Base-by-base conservation (phyloP, 2,797 vertebrate species). In the Tauraco hartlaubi region DNA sequence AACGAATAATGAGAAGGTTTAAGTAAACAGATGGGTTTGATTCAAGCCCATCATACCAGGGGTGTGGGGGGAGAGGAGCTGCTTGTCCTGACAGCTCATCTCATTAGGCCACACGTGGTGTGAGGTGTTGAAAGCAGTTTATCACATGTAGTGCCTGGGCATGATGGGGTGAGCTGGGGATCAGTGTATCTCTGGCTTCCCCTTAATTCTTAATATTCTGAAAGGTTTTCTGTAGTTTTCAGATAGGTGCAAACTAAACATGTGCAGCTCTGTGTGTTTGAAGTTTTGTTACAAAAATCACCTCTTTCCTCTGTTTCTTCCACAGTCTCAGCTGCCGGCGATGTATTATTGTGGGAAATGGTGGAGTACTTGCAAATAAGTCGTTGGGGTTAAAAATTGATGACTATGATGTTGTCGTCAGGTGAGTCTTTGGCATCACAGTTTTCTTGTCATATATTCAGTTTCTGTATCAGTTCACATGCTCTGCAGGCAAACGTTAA, bases 341-440 rank as follows among this genome's bases (percentile, higher is more conserved):
- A 92, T 99, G 99, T 96, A 98, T 99, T 94, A 99, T 99, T 31
- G 98, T 99, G 72, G 99, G 99, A 77, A 99, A 99, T 4, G 99
- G 99, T 80, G 99, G 99, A 63, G 99, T 99, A 96, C 98, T 99
- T 79, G 99, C 98, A 96, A 99, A 99, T 97, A 99, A 99, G 96
- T 99, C 99, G 21, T 94, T 99, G 97, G 99, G 99, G 29, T 97
- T 99, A 89, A 98, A 98, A 89, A 99, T 99, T 73, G 99, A 99
- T 91, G 98, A 99, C 69, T 99, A 99, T 44, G 99, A 99, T 92
- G 98, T 99, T 59, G 99, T 99, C 78, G 98, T 99, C 94, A 98
- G 99, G 99, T 99, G 97, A 99, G 99, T 96, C 79, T 87, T 82
- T 48, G 56, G 22, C 64, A 69, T 82, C 68, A 14, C 21, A 11